These are phyloP conservation scores for Quadriops clusia DNA, from an alignment of 2,888 invertebrate genomes.

Conservation along the genomic window DNA sequence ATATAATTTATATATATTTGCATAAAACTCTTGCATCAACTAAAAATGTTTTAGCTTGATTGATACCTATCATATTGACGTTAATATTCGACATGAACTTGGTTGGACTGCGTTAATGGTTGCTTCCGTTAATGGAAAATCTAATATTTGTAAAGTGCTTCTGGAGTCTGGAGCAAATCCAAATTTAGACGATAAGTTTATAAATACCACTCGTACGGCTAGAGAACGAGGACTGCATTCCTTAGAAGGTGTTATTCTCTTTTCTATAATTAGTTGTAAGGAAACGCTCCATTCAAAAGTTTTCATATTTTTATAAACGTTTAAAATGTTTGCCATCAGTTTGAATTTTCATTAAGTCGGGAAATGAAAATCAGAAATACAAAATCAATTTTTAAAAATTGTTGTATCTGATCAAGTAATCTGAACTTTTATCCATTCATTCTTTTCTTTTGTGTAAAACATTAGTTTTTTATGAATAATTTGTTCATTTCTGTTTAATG, in stretches of 20 bases:
- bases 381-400: no score
- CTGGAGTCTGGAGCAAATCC: constrained; percentile 68
- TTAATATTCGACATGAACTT: constrained; percentile 60
- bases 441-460: no score
- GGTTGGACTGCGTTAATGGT: constrained; percentile 84
- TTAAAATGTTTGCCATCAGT: no score
- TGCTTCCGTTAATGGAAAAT: constrained; percentile 67
- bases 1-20: constrained; percentile 1
- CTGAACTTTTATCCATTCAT: no score
- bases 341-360: constrained; percentile 5
- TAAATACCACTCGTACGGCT: constrained; percentile 55
- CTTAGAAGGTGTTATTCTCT: no score
- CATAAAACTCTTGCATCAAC: constrained; percentile 6
- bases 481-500: no score
- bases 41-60: constrained; percentile 27
- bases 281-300: no score
- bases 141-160: constrained; percentile 47
- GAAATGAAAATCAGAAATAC: no score
- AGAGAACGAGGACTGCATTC: constrained; percentile 55
- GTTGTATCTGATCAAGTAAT: constrained; percentile 1
- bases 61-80: constrained; percentile 40
- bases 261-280: no score
- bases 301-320: no score
- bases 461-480: no score
- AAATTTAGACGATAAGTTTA: constrained; percentile 64